These are phyloP conservation scores for Phrixothrix hirtus DNA, from an alignment of 2,888 invertebrate genomes.

Conservation along the genomic window DNA sequence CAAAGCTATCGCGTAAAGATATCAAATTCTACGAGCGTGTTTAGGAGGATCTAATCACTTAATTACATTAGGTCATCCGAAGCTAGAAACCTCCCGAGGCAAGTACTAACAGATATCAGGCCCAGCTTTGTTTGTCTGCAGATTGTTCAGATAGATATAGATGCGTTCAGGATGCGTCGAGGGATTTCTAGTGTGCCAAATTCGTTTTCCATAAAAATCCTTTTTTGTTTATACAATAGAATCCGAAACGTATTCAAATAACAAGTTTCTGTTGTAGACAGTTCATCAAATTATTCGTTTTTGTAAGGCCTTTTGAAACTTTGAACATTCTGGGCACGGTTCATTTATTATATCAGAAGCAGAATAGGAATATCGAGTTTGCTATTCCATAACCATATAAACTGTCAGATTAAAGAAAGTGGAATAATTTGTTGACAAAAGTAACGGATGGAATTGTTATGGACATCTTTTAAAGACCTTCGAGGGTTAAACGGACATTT, in stretches of 20 bases:
- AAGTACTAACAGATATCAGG: conserved; percentile 29
- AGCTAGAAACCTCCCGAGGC: conserved; percentile 25
- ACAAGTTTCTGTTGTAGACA: conserved; percentile 15
- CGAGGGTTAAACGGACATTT: conserved; percentile 18
- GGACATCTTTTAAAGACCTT: conserved; percentile 26
- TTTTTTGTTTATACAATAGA: background rate
- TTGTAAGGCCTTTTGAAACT: conserved; percentile 9
- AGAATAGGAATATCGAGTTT: conserved; percentile 27
- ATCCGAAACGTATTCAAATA: background rate
- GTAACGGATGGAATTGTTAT: conserved; percentile 26
- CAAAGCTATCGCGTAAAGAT: conserved; percentile 29
- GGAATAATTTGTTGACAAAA: conserved; percentile 28
- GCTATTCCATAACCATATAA: conserved; percentile 25
- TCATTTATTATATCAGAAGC: conserved; percentile 19
- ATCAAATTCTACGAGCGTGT: conserved; percentile 34
- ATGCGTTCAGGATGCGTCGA: conserved; percentile 20
- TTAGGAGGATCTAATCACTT: conserved; percentile 38
- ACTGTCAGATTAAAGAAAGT: conserved; percentile 27
- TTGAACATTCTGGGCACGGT: conserved; percentile 16
- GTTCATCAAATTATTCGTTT: conserved; percentile 17
- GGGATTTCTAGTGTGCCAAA: conserved; percentile 13
- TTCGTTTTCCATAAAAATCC: conserved; percentile 10
- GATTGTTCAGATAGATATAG: conserved; percentile 31
- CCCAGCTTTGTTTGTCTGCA: conserved; percentile 33
- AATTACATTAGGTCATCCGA: conserved; percentile 38